Evolutionary conservation across 2,888 invertebrate species (phyloP).

Genomic region (Prionchulus punctatus): DNA sequence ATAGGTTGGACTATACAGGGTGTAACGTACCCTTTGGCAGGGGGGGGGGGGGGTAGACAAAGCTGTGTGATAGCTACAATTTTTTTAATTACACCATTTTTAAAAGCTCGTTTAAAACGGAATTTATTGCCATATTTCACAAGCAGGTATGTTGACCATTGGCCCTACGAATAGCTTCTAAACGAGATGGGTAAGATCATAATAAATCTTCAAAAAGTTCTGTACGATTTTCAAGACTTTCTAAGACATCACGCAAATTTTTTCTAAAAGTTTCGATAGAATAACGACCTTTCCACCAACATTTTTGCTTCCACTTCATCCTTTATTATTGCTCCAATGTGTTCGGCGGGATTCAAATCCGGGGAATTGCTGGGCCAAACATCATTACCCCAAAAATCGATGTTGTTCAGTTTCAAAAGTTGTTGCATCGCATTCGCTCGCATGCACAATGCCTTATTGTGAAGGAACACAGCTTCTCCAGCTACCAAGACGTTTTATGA

Average conservation of each 20-base stretch:
- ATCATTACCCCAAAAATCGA: conserved; percentile 4
- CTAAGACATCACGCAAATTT: background rate
- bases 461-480: background rate
- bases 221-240: background rate
- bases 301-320: conserved; percentile 4
- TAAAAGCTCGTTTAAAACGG: too few species aligned
- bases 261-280: background rate
- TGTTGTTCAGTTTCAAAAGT: background rate
- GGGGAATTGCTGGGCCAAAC: conserved; percentile 5
- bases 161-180: background rate
- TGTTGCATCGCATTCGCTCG: background rate
- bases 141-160: background rate
- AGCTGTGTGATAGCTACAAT: too few species aligned
- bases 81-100: too few species aligned
- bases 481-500: background rate
- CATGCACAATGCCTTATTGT: too few species aligned
- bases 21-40: background rate
- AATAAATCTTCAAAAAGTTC: background rate
- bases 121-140: too few species aligned
- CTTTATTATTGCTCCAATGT: conserved; percentile 4
- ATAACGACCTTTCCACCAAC: conserved; percentile 1
- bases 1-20: too few species aligned
- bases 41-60: background rate
- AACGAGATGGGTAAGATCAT: background rate
- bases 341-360: conserved; percentile 2